Evolutionary conservation across 2,888 invertebrate species (phyloP), one percentile per base, ranked within the genome.

Genomic region (Pyrocoelia pectoralis): DNA sequence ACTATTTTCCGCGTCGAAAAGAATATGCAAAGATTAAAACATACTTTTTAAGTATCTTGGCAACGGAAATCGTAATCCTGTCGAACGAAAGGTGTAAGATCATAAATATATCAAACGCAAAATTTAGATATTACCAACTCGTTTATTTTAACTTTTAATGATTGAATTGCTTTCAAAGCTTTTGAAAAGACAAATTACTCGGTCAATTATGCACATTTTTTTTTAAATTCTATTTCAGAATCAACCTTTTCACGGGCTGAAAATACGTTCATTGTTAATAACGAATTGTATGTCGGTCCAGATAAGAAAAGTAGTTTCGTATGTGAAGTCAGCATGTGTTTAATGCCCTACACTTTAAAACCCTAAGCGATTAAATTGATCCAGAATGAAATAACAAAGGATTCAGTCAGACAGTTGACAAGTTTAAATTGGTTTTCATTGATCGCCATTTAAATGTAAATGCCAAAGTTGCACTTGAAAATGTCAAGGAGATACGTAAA

Each of bases 391-490:
- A 78, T 77, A 77, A 81, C 81, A 81, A 81, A 80, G 80, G 81
- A 79, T 74, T 73, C 80, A 77, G 76, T 80, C 80, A 80, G 78
- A 80, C 81, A 79, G 77, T 80, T 81, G 81, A 81, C 81, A 81
- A 81, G 77, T 81, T 80, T 80, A 81, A 81, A 81, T 81, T 81
- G 81, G 78, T 80, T 81, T 81, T 75, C 77, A 77, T 74, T 76
- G 77, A 78, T 79, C 79, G 77, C 78, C 76, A 81, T 82, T 81
- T 81, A 81, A 80, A 81, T 82, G 81, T 77, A 81, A 82, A 82
- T 81, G 74, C 75, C 74, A 76, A 74, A 80, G 80, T 79, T 79
- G 79, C 78, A 78, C 79, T 80, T 79, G n/a, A 79, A 81, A 81
- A 80, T 80, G 81, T 81, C 79, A 80, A 79, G 77, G 79, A 80